These are phyloP conservation scores for Fragum fragum DNA, from an alignment of 2,888 invertebrate species.

Conservation along the genomic window DNA sequence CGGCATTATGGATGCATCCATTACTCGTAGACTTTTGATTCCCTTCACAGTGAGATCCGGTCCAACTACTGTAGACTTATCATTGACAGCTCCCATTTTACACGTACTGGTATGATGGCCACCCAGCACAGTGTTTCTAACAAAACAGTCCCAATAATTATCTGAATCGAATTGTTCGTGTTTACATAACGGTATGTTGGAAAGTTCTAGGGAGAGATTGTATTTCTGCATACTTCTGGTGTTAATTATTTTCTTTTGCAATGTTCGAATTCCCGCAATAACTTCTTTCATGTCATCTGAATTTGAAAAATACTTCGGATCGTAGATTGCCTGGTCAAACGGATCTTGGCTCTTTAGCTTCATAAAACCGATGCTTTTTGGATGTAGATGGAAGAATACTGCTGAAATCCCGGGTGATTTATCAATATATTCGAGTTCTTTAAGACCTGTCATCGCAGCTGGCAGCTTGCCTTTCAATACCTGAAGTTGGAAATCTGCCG, in stretches of 20 bases:
- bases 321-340: conserved; percentile 92
- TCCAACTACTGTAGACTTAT: conserved; percentile 90
- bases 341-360: conserved; percentile 92
- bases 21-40: conserved; percentile 33
- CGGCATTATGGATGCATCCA: conserved; percentile 48
- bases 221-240: conserved; percentile 25
- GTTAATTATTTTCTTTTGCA: conserved; percentile 16
- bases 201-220: neutral
- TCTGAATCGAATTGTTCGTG: conserved; percentile 40
- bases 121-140: conserved; percentile 32
- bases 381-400: conserved; percentile 77
- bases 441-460: neutral
- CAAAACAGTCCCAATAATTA: conserved; percentile 47
- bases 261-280: conserved; percentile 32
- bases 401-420: conserved; percentile 20
- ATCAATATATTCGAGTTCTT: neutral
- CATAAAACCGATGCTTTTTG: conserved; percentile 93
- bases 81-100: conserved; percentile 89
- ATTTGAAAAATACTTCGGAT: conserved; percentile 94
- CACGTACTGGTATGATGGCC: conserved; percentile 91
- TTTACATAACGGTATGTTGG: conserved; percentile 23
- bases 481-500: conserved; percentile 35
- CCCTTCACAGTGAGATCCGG: conserved; percentile 84
- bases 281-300: conserved; percentile 44
- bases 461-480: neutral